phyloP scores from a whole-genome alignment of 2,113 vertebrate species.

The Crypturellus undulatus region DNA sequence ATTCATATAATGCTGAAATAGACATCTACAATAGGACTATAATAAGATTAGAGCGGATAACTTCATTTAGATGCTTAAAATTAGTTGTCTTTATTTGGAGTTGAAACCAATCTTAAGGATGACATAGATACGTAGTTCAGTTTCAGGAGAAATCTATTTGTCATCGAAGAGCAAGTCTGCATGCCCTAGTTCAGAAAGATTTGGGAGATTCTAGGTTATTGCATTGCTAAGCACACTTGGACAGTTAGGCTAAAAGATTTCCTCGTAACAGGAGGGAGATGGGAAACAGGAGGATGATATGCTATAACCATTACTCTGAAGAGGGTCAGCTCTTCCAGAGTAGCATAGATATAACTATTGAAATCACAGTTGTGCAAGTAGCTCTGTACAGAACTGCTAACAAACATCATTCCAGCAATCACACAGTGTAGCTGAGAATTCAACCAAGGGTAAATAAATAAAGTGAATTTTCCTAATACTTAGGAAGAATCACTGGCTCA shows the following conservation, averaged over 20 bases:
- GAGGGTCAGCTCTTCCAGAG: neutral
- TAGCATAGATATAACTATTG: no score
- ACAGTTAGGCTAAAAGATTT: neutral
- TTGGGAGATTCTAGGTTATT: neutral
- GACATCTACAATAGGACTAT: neutral
- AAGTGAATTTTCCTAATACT: neutral
- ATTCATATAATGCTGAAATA: neutral
- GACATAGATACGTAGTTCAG: neutral
- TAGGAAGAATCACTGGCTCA: neutral
- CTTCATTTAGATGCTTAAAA: neutral
- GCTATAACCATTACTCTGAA: neutral
- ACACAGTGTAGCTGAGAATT: neutral
- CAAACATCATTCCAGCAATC: neutral
- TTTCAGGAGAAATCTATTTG: neutral
- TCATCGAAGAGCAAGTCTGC: neutral
- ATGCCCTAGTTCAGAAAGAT: neutral
- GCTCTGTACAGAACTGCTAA: neutral
- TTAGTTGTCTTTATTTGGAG: neutral
- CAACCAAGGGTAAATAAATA: neutral
- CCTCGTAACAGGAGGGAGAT: neutral
- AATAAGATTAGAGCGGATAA: neutral
- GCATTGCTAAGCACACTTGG: neutral
- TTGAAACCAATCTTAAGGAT: neutral
- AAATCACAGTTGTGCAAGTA: neutral
- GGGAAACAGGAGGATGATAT: neutral